Evolutionary conservation across 2,113 vertebrate species (phyloP).

Genomic region (Ancistrus triradiatus): DNA sequence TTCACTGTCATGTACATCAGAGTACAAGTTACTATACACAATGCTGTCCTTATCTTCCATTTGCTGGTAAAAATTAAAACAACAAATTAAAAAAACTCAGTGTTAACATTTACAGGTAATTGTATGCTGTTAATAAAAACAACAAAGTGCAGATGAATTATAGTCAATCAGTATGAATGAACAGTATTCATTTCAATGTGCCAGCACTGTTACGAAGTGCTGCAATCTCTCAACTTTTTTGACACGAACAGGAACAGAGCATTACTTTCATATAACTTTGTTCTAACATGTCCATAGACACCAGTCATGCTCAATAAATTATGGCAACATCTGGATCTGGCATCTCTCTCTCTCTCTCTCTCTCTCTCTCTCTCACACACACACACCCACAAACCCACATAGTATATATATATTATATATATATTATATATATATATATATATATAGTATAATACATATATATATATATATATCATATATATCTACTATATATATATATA

Average conservation of each 20-base stretch:
- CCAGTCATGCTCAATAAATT: conserved; percentile 28
- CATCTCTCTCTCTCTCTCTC: too few relatives aligned
- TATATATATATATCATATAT: too few relatives aligned
- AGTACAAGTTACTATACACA: too few relatives aligned
- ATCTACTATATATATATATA: too few relatives aligned
- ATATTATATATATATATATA: too few relatives aligned
- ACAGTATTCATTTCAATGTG: not conserved
- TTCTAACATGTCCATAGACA: conserved; percentile 16
- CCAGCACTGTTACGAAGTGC: not conserved
- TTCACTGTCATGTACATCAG: not conserved
- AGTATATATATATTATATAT: too few relatives aligned
- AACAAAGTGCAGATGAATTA: not conserved
- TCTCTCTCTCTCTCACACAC: too few relatives aligned
- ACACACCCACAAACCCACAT: conserved; percentile 24
- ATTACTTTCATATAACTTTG: conserved; percentile 44
- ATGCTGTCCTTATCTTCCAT: too few relatives aligned
- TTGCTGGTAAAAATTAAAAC: too few relatives aligned
- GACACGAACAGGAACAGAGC: conserved; percentile 69
- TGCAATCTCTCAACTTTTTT: conserved; percentile 66
- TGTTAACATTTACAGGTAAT: not conserved
- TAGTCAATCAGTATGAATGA: not conserved
- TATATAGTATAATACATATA: too few relatives aligned
- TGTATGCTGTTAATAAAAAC: not conserved
- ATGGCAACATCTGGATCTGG: conserved; percentile 41
- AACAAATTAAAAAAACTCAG: too few relatives aligned